Evolutionary conservation across 2,113 vertebrate genomes (phyloP).

Genomic region (Odocoileus hemionus): DNA sequence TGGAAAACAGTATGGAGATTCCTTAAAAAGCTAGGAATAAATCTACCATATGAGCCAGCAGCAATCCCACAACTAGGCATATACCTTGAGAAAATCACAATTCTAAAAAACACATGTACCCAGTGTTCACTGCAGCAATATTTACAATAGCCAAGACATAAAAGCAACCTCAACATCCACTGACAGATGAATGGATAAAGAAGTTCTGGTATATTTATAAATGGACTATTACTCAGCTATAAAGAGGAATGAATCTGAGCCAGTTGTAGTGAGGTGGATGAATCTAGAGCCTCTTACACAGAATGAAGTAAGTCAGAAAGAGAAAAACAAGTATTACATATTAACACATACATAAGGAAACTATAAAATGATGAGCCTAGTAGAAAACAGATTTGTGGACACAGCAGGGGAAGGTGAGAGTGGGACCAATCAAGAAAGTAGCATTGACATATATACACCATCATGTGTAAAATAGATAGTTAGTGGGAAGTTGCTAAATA

Average conservation of each 20-base stretch:
- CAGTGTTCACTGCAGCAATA: not conserved
- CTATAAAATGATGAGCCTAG: not conserved
- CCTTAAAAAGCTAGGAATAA: not conserved
- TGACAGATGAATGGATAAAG: not conserved
- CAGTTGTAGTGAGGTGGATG: not conserved
- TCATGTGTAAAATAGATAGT: not conserved
- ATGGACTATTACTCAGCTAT: not conserved
- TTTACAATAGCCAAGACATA: not conserved
- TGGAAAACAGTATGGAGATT: not conserved
- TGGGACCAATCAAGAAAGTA: not conserved
- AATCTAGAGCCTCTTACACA: not conserved
- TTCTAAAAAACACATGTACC: not conserved
- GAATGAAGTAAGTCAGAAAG: not conserved
- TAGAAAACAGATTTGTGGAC: not conserved
- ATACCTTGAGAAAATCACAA: not conserved
- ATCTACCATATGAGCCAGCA: not conserved
- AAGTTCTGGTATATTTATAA: not conserved
- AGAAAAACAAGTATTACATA: not conserved
- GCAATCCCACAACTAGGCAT: not conserved
- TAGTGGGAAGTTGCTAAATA: not conserved
- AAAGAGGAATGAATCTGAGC: not conserved
- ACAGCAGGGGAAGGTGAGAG: not conserved
- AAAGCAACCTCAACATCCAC: not conserved
- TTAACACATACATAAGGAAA: not conserved
- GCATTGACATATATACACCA: not conserved